Conservation (phyloP, 2,888 invertebrate genomes). For the Eupithecia vulgata region DNA sequence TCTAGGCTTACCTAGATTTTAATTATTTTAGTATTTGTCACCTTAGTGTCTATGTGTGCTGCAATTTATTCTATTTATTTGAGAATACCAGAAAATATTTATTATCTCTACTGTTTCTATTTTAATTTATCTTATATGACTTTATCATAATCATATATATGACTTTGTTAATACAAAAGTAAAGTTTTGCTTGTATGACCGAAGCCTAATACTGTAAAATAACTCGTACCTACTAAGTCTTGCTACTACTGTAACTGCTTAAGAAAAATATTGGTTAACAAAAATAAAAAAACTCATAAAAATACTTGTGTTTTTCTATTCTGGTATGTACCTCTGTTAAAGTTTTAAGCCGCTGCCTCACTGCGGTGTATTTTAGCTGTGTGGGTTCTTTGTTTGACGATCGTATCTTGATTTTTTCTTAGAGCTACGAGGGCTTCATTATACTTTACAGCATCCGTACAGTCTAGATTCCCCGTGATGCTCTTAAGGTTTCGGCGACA, state of each 20-base stretch:
- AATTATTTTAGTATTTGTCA: too few relatives aligned
- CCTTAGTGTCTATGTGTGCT: too few relatives aligned
- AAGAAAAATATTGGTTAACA: slow-evolving; percentile 77
- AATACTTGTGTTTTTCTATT: neutral
- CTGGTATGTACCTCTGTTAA: too few relatives aligned
- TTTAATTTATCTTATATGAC: neutral
- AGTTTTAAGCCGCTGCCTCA: too few relatives aligned
- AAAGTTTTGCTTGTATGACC: slow-evolving; percentile 26
- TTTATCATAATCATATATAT: neutral
- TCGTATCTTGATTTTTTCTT: too few relatives aligned
- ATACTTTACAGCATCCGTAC: too few relatives aligned
- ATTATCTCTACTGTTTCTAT: neutral
- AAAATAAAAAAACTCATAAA: slow-evolving; percentile 56
- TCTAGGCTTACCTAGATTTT: too few relatives aligned
- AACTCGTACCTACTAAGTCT: slow-evolving; percentile 40
- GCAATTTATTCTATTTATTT: neutral
- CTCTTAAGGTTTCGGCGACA: too few relatives aligned
- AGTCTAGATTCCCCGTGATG: too few relatives aligned
- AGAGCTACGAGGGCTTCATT: too few relatives aligned
- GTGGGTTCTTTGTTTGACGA: too few relatives aligned
- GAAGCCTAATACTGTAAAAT: slow-evolving; percentile 34
- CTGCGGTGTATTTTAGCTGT: too few relatives aligned
- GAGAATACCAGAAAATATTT: neutral
- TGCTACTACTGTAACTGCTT: slow-evolving; percentile 78
- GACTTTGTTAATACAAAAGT: neutral